Evolutionary conservation across 2,113 vertebrate species (phyloP), one percentile per base, ranked within the genome.

Genomic region (Pseudorhombus dupliciocellatus): DNA sequence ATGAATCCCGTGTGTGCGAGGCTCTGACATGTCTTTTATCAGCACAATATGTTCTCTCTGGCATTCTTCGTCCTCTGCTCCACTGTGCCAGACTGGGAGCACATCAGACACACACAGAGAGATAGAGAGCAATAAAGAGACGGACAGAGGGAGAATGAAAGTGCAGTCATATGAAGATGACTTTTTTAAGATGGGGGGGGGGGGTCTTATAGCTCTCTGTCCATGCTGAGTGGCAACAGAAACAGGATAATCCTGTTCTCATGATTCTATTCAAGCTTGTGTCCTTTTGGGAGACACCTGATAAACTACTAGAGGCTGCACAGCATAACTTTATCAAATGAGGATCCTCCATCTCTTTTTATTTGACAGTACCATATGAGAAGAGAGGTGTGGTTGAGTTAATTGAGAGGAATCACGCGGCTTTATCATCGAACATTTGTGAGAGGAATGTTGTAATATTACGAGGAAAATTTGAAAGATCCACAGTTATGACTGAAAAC

Each of bases 1-100:
- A 85, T 66, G 53, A 83, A 53, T 85, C 70, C 82, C 74, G 66
- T 12, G 69, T 63, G 82, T 66, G 60, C 9, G 57, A 71, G 66
- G 37, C 67, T 66, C 55, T 86, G 82, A 65, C 87, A 67, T 69
- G 71, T 81, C 63, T 86, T 88, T 86, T 84, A 86, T 88, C 84
- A 74, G 70, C 71, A 65, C 81, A 66, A 75, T 87, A 78, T 85
- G 80, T 88, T 88, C 80, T 81, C 63, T 18, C 65, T 80, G 72
- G 59, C 83, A 63, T 75, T 81, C 69, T 67, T 62, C 46, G 5
- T 86, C 73, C 78, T 73, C 44, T 51, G 57, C 66, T 68, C 66
- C 54, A 18, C 57, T 68, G 55, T 77, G 80, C 65, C 80, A 75
- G 66, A 60, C 77, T 46, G 80, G 53, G 59, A 84, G 52, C 58